phyloP scores from a whole-genome alignment of 2,888 invertebrate genomes.

The Sisyra terminalis region DNA sequence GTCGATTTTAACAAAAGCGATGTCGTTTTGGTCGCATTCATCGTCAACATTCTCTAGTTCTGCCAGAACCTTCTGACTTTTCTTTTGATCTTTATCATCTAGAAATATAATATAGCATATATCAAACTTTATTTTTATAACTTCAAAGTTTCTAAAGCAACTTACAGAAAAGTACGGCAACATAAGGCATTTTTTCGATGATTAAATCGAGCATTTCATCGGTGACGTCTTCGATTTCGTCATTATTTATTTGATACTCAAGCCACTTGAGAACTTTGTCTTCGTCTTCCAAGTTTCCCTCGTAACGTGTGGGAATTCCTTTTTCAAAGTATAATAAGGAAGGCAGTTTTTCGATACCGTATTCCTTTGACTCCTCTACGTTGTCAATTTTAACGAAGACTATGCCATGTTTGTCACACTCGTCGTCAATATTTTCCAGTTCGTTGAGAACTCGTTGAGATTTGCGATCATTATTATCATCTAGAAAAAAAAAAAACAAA shows the following conservation, averaged over 20 bases:
- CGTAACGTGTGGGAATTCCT: constrained; percentile 56
- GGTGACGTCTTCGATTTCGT: constrained; percentile 87
- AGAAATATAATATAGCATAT: constrained; percentile 20
- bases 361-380: constrained; percentile 75
- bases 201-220: constrained; percentile 87
- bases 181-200: constrained; percentile 72
- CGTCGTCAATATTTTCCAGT: constrained; percentile 86
- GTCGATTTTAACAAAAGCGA: constrained; percentile 82
- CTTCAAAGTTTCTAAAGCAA: constrained; percentile 16
- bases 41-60: constrained; percentile 88
- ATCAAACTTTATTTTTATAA: constrained; percentile 5
- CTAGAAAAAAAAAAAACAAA: constrained; percentile 27
- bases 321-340: constrained; percentile 67
- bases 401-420: constrained; percentile 75
- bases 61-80: constrained; percentile 66
- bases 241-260: constrained; percentile 65
- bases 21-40: constrained; percentile 82
- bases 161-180: constrained; percentile 86
- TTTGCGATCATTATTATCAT: constrained; percentile 78
- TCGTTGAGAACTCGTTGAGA: constrained; percentile 73
- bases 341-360: constrained; percentile 79
- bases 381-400: constrained; percentile 89
- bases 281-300: constrained; percentile 78
- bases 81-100: constrained; percentile 86
- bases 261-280: constrained; percentile 79